A percentile compares a stretch with the other conserved stretches of the same genome.
Evolutionary conservation across 2,113 vertebrate genomes (phyloP).

Genomic region (Daboia siamensis): DNA sequence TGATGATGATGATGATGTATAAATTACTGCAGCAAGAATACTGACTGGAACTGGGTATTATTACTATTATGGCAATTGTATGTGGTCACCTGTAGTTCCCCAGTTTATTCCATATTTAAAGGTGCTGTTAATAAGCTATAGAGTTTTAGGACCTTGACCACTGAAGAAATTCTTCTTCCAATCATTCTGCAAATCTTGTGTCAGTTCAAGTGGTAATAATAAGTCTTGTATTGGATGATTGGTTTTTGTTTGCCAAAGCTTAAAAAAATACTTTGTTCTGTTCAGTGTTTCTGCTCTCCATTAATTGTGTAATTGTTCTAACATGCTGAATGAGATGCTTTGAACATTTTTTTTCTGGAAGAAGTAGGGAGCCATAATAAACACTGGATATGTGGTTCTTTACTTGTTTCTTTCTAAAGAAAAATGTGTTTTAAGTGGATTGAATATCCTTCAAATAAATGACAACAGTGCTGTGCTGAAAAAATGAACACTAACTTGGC

Average conservation of each 20-base stretch:
- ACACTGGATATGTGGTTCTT: not conserved
- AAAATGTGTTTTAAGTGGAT: not conserved
- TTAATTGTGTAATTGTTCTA: constrained; percentile 34
- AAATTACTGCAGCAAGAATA: too few relatives aligned
- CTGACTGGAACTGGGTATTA: too few relatives aligned
- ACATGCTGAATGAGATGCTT: not conserved
- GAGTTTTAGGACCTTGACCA: not conserved
- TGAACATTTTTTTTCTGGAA: not conserved
- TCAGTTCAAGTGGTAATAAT: not conserved
- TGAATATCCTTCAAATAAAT: not conserved
- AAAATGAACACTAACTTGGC: not conserved
- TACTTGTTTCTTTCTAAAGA: not conserved
- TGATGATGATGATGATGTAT: too few relatives aligned
- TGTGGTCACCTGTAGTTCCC: too few relatives aligned
- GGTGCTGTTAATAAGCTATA: too few relatives aligned
- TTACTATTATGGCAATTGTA: too few relatives aligned
- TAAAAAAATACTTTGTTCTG: not conserved
- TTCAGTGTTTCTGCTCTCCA: not conserved
- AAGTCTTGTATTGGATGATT: fast-evolving
- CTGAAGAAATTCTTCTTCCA: constrained; percentile 4
- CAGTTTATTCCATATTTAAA: too few relatives aligned
- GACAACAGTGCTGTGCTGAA: not conserved
- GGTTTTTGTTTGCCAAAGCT: constrained; percentile 2
- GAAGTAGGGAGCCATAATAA: not conserved
- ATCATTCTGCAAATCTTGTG: not conserved